A percentile compares a stretch with the other conserved stretches of the same genome.
Evolutionary conservation across 2,113 vertebrate genomes (phyloP).

Genomic region (Galemys pyrenaicus): DNA sequence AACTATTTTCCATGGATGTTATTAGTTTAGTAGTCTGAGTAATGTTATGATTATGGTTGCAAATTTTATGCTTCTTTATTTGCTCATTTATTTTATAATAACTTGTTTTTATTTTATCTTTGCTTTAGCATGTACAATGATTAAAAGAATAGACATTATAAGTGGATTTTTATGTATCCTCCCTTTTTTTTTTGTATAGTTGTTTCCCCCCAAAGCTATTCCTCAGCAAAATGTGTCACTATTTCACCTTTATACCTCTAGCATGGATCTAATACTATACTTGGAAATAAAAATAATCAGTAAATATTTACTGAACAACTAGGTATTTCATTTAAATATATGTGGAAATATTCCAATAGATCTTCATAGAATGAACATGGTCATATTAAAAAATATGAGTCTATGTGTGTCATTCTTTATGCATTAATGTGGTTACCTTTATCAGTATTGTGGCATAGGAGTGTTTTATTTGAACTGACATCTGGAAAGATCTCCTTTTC

Average conservation of each 20-base stretch:
- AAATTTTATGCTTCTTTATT: background rate
- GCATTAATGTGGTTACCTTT: too few relatives aligned
- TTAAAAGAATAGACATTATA: background rate
- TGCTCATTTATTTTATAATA: background rate
- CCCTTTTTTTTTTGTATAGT: background rate
- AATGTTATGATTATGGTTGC: background rate
- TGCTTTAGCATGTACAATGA: background rate
- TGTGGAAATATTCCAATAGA: too few relatives aligned
- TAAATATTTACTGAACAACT: background rate
- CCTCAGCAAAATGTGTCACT: background rate
- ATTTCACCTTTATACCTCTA: background rate
- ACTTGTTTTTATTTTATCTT: background rate
- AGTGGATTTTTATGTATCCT: background rate
- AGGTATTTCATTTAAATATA: background rate
- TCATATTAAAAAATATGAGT: background rate
- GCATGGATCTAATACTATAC: background rate
- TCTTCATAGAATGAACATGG: background rate
- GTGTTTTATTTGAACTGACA: background rate
- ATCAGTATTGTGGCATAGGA: too few relatives aligned
- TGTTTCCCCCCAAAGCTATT: too few relatives aligned
- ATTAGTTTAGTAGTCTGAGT: background rate
- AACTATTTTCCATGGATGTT: background rate
- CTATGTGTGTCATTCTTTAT: background rate
- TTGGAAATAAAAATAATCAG: background rate
- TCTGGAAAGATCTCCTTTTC: background rate